Evolutionary conservation across 2,797 vertebrate genomes (phyloP).

Genomic region (Iguana delicatissima): DNA sequence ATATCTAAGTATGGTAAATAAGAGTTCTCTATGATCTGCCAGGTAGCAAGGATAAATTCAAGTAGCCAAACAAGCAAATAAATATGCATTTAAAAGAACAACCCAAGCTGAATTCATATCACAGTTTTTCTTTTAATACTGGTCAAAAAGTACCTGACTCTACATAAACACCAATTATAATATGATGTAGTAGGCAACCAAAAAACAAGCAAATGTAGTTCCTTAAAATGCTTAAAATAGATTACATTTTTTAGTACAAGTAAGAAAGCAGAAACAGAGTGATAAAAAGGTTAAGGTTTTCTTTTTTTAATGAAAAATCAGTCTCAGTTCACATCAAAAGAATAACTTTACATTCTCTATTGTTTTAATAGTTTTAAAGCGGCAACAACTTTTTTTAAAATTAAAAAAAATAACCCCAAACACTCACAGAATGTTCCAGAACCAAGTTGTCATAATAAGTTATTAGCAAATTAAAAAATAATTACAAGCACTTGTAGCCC

Average conservation of each 20-base stretch:
- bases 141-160: constrained; percentile 88
- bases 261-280: constrained; percentile 88
- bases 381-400: constrained; percentile 78
- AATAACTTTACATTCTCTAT: constrained; percentile 93
- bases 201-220: constrained; percentile 86
- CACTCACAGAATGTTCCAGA: constrained; percentile 81
- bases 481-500: constrained; percentile 87
- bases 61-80: too few relatives aligned
- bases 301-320: constrained; percentile 87
- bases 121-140: constrained; percentile 86
- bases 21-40: background rate
- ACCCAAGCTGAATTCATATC: constrained; percentile 63
- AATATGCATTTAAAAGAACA: constrained; percentile 4
- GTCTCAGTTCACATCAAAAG: constrained; percentile 88
- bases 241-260: constrained; percentile 85
- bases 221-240: constrained; percentile 84
- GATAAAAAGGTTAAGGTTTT: constrained; percentile 86
- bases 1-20: background rate
- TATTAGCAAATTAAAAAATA: constrained; percentile 81
- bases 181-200: constrained; percentile 86
- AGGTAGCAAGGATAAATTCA: too few relatives aligned
- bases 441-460: constrained; percentile 77
- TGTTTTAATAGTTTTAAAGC: constrained; percentile 85
- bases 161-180: constrained; percentile 90
- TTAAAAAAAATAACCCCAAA: constrained; percentile 63